phyloP scores from a whole-genome alignment of 2,888 invertebrate genomes.

The Drosophila formosana region DNA sequence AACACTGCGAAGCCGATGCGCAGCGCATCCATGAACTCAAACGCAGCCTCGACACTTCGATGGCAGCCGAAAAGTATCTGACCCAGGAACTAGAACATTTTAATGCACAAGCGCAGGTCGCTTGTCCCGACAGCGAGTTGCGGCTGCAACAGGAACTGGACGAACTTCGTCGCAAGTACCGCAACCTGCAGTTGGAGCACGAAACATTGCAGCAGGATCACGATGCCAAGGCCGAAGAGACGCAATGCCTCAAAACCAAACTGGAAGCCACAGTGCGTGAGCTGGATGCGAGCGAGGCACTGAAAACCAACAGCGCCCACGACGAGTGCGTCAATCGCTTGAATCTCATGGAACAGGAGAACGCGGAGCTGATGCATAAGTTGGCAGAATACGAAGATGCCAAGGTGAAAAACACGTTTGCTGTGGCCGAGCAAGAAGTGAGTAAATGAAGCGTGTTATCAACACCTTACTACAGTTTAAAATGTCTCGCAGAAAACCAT shows the following conservation, averaged over 20 bases:
- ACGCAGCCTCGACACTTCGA: slow-evolving; percentile 81
- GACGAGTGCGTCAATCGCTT: slow-evolving; percentile 55
- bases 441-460: not conserved
- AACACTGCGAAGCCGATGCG: slow-evolving; percentile 75
- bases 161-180: slow-evolving; percentile 70
- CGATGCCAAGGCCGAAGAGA: slow-evolving; percentile 64
- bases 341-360: slow-evolving; percentile 75
- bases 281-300: slow-evolving; percentile 12
- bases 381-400: slow-evolving; percentile 78
- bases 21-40: slow-evolving; percentile 83
- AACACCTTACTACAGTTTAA: not conserved
- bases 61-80: slow-evolving; percentile 80
- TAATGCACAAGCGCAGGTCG: slow-evolving; percentile 41
- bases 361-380: slow-evolving; percentile 79
- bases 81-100: slow-evolving; percentile 82
- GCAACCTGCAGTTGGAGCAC: slow-evolving; percentile 55
- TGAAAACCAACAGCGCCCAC: slow-evolving; percentile 36
- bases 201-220: slow-evolving; percentile 75
- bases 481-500: slow-evolving; percentile 74
- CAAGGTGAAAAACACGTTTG: slow-evolving; percentile 70
- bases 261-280: slow-evolving; percentile 48
- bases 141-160: slow-evolving; percentile 65
- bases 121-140: slow-evolving; percentile 23
- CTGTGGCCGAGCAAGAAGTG: slow-evolving; percentile 82
- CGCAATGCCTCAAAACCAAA: slow-evolving; percentile 48